Base-by-base conservation (phyloP, 2,888 invertebrate species). In the Clepsis dumicolana region DNA sequence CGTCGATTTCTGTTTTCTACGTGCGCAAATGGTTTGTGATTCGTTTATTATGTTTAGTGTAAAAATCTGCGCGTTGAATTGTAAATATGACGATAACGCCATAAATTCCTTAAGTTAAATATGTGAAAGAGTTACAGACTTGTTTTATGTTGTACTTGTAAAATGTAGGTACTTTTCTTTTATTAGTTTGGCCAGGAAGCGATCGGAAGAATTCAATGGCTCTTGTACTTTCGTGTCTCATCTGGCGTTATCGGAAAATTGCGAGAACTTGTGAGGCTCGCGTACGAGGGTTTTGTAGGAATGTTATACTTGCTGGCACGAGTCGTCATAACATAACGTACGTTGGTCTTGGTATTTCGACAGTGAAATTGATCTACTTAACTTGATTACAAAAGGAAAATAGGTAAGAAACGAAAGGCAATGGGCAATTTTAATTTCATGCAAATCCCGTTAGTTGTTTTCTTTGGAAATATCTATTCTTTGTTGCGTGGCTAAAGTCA, bases 181-280 rank as follows among this genome's bases (percentile, higher is more conserved):
- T 63, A 66, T 62, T 50, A 35, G 62, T 24, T 50, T 16, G 32
- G 27, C 62, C 57, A 60, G 60, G 41, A 56, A 38, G 38, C 41
- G 50, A 44, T 56, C 38, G 62, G 41, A 38, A 32, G 29, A 14
- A 38, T 62, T 63, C 50, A 67, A 56, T 56, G 62, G 50, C 38
- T 50, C 62, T 62, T 35, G 35, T 54, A 62, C 44, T 66, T 59
- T 56, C 38, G 38, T 50, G 56, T 41, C 67, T 67, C 62, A 62
- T 62, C 67, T 62, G 67, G 67, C 67, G 21, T 56, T 67, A 67
- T 67, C 67, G 62, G 67, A 41, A 57, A 67, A 57, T 57, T 62
- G 56, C 29, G 50, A 38, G 62, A 57, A 62, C 48, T 54, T 66
- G 41, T 10, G 25, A n/a, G 21, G 14, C 10, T 61, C 16, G 56